Base-by-base conservation (phyloP, 2,797 vertebrate genomes). In the Manis crassicaudata region DNA sequence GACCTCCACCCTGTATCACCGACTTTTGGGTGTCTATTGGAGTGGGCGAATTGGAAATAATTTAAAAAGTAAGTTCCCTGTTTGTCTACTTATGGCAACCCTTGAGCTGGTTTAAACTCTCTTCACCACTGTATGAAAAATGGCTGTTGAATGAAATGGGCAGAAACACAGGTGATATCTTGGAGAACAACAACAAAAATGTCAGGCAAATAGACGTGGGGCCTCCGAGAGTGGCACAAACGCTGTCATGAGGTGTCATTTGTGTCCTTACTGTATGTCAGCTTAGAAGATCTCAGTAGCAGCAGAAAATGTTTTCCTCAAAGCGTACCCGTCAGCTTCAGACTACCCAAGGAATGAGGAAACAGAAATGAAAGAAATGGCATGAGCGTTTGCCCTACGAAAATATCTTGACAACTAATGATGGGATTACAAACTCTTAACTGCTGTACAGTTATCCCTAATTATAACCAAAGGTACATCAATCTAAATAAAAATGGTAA, bases 391-490 rank as follows among this genome's bases (percentile, higher is more conserved):
- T 97, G 91, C 97, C 98, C 97, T 65, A 3, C 88, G 97, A 96
- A 97, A 96, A 95, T 98, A 93, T 95, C 97, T 92, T 98, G 97
- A 95, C 97, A 92, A 97, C 94, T 94, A 95, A 97, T 97, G 97
- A 98, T 93, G 98, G 77, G 97, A 96, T 97, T 97, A 95, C 56
- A 96, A 97, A 88, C 93, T 95, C 93, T 98, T 98, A 98, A 92
- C 98, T 73, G 98, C 97, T 56, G 90, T 97, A 97, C 98, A 88
- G 95, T 98, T 98, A 98, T 92, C 97, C 97, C 97, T 98, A 98
- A 98, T 98, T 98, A 98, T 97, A 96, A 98, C 97, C 98, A 98
- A 97, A 98, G 97, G 95, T 97, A 97, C 27, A 95, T 98, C 98
- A 98, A 95, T 98, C 98, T 97, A 98, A 98, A 98, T 98, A 98